phyloP scores from a whole-genome alignment of 2,797 vertebrate genomes.

The Champsocephalus esox region DNA sequence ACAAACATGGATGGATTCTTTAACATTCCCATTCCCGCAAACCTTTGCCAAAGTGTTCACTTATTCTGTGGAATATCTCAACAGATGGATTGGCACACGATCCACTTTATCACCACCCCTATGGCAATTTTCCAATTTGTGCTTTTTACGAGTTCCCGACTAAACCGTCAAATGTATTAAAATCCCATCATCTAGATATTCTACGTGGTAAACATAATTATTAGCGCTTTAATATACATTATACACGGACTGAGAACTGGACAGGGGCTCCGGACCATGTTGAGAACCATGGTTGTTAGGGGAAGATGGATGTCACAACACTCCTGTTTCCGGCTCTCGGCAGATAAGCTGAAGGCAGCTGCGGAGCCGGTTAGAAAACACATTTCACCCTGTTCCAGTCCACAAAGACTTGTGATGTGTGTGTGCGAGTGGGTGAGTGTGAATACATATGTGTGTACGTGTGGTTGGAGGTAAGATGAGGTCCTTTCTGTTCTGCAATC shows the following conservation, averaged over 20 bases:
- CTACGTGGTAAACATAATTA: not conserved
- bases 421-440: not conserved
- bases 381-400: conserved; percentile 12
- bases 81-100: too few species aligned
- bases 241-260: not conserved
- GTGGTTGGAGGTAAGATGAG: not conserved
- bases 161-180: not conserved
- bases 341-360: not conserved
- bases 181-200: not conserved
- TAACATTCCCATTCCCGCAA: too few species aligned
- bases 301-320: not conserved
- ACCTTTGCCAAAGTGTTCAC: too few species aligned
- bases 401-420: not conserved
- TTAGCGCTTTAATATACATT: not conserved
- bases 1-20: too few species aligned
- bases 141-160: too few species aligned
- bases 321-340: not conserved
- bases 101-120: too few species aligned
- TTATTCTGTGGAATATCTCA: too few species aligned
- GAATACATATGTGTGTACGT: not conserved
- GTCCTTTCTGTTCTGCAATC: conserved; percentile 49
- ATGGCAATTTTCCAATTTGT: too few species aligned
- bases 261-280: not conserved
- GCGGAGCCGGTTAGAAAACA: not conserved
- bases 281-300: accelerated